Conservation (phyloP, 2,797 vertebrate genomes). For the Erithacus rubecula region DNA sequence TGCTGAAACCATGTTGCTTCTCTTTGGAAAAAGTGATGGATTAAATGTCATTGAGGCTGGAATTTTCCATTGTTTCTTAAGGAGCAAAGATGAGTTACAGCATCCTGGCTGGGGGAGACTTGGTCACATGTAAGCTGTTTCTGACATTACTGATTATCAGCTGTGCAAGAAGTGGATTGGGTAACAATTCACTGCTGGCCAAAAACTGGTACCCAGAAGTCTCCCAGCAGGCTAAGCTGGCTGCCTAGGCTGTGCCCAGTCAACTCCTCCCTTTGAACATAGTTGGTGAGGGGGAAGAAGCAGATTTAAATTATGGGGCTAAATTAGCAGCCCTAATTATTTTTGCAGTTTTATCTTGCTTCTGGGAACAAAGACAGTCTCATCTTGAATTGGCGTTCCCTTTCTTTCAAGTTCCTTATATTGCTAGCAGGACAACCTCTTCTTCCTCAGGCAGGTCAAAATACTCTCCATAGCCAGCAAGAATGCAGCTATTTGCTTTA, state of each 20-base stretch:
- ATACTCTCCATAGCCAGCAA: not conserved
- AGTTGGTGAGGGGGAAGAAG: not conserved
- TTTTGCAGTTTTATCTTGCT: not conserved
- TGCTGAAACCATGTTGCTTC: not conserved
- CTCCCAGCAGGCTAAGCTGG: not conserved
- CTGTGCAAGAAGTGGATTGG: not conserved
- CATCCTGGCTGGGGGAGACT: not conserved
- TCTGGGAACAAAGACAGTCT: not conserved
- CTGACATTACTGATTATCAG: not conserved
- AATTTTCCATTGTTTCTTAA: not conserved
- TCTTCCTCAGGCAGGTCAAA: not conserved
- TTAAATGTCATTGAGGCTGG: not conserved
- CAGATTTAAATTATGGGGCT: not conserved
- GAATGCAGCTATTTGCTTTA: not conserved
- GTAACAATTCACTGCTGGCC: not conserved
- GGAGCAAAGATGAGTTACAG: not conserved
- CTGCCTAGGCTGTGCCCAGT: not conserved
- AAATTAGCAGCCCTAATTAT: not conserved
- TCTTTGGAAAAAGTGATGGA: not conserved
- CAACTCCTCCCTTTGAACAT: not conserved
- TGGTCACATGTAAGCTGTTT: not conserved
- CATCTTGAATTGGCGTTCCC: not conserved
- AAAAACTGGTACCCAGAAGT: not conserved
- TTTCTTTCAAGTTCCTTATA: not conserved
- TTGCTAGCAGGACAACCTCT: not conserved